Evolutionary conservation across 2,113 vertebrate genomes (phyloP).

Genomic region (Fregetta grallaria): DNA sequence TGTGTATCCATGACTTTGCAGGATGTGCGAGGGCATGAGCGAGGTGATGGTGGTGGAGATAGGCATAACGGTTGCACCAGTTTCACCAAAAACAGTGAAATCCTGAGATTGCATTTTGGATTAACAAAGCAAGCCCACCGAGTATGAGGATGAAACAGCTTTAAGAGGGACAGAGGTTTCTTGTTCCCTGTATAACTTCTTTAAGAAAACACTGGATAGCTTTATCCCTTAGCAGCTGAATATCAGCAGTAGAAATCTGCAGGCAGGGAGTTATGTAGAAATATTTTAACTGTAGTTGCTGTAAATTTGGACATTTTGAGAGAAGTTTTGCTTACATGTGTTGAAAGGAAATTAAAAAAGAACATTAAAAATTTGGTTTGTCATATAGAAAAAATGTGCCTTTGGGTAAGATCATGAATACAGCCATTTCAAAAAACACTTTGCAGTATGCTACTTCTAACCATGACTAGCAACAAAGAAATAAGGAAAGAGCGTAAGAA

Average conservation of each 20-base stretch:
- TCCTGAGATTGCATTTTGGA: background rate
- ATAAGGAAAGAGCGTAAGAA: background rate
- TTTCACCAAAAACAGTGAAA: background rate
- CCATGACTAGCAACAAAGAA: background rate
- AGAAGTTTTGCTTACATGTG: background rate
- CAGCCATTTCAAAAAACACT: background rate
- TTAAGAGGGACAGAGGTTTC: background rate
- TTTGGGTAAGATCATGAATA: background rate
- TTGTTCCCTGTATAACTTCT: background rate
- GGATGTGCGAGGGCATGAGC: background rate
- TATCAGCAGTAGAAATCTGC: background rate
- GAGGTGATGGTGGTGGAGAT: background rate
- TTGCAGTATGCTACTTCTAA: background rate
- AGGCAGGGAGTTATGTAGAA: background rate
- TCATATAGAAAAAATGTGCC: constrained; percentile 5
- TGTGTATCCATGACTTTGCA: background rate
- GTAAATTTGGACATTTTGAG: background rate
- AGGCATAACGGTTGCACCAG: background rate
- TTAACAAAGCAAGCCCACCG: background rate
- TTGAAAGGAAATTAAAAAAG: constrained; percentile 13
- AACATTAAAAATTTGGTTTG: background rate
- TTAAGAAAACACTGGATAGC: background rate
- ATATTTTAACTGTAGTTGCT: background rate
- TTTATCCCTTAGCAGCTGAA: background rate
- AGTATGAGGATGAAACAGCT: background rate